Evolutionary conservation across 2,888 invertebrate genomes (phyloP), one percentile per base, ranked within the genome.

Genomic region (Eilema depressum): DNA sequence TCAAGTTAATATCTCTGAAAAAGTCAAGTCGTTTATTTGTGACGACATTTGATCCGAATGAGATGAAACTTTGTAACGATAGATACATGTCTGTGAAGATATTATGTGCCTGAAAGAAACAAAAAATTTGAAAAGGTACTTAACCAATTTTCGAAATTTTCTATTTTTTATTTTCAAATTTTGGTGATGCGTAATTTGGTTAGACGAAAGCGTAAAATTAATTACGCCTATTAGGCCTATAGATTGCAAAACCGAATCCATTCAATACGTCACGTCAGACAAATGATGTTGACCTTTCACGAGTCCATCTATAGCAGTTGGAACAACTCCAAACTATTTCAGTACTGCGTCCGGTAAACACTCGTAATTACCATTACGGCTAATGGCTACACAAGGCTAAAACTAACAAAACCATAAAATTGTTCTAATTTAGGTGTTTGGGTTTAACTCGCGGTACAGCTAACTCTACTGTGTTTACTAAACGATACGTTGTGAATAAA

Each of bases 311-410:
- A 59, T n/a, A n/a, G 25, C 14, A 47, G 25, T 60, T 69, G 69
- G 64, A 41, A 60, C 25, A 5, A 47, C 8, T 17, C 47, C 69
- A 64, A 60, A 64, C 47, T 69, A 69, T 69, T 69, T 64, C 47
- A 64, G 47, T 69, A 25, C 25, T 5, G 20, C 64, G 30, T 37
- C 33, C 56, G 57, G 63, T 26, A 25, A 59, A 23, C 26, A 28
- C 53, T 60, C 20, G 59, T 64, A 64, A 64, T 47, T 59, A 23
- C 33, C 23, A 26, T 63, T 33, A 37, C 28, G 5, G 17, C 57
- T 63, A 63, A 63, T 57, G 37, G n/a, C 8, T 10, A n/a, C 41
- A 41, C 57, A 57, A 63, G 56, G 56, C 17, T 63, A 25, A 23
- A 68, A 41, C 37, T n/a, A 59, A 65, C n/a, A 60, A 3, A 33